Percentiles rank a stretch among this genome's conserved stretches.
These are phyloP conservation scores for Metridium senile DNA, from an alignment of 92 coral and sea anemone genomes.

Conservation along the genomic window DNA sequence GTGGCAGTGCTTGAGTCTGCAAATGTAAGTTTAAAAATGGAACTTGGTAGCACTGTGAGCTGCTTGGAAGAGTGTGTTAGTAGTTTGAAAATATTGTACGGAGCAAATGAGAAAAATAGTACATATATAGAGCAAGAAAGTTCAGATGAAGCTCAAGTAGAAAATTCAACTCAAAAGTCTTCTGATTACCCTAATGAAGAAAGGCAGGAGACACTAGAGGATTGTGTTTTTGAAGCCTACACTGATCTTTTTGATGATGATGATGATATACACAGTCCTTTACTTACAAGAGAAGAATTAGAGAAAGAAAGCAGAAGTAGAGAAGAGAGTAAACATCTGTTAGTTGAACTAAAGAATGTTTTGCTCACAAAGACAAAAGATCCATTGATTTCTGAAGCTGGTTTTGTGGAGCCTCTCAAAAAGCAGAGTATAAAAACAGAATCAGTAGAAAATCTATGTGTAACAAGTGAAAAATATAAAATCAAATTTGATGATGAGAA, in stretches of 20 bases:
- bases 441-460: neutral
- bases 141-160: conserved; percentile 7
- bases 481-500: neutral
- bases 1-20: conserved; percentile 38
- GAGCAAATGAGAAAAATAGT: conserved; percentile 10
- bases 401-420: conserved; percentile 69
- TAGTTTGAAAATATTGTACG: conserved; percentile 34
- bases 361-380: conserved; percentile 77
- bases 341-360: conserved; percentile 84
- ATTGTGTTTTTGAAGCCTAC: conserved; percentile 87
- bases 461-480: neutral
- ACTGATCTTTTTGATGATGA: conserved; percentile 72
- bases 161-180: neutral
- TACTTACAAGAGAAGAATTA: conserved; percentile 57
- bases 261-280: conserved; percentile 16
- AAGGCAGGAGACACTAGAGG: conserved; percentile 21
- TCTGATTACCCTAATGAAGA: conserved; percentile 2
- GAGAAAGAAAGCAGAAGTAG: conserved; percentile 58
- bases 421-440: neutral
- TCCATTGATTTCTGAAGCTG: conserved; percentile 77
- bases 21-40: conserved; percentile 53
- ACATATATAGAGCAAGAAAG: conserved; percentile 4
- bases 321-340: conserved; percentile 79
- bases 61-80: conserved; percentile 82
- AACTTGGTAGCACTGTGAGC: conserved; percentile 62